These are phyloP conservation scores for Meriones psammophilus DNA, from an alignment of 2,797 vertebrate species.

Conservation along the genomic window DNA sequence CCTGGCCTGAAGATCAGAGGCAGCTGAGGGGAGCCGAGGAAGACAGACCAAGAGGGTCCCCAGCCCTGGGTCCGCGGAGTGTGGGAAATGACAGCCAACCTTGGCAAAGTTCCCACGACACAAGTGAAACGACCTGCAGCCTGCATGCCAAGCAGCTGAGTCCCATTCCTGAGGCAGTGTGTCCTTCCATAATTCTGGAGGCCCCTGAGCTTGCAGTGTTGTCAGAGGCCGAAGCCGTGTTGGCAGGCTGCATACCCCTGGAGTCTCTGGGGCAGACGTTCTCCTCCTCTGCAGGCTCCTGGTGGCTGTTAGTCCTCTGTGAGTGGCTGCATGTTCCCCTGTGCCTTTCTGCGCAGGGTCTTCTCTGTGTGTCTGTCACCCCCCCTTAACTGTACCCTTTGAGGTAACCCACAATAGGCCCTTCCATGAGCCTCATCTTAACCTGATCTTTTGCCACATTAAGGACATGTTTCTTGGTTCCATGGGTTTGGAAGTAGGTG, in stretches of 20 bases:
- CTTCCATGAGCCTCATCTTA: neutral
- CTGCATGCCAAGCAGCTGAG: neutral
- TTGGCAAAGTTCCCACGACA: no score
- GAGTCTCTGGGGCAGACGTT: neutral
- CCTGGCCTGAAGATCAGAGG: neutral
- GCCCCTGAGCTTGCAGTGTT: neutral
- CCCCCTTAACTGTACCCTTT: neutral
- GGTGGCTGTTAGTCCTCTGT: neutral
- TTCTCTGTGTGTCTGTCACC: neutral
- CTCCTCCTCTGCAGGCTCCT: neutral
- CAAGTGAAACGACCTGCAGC: neutral
- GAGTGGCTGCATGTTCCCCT: neutral
- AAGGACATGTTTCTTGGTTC: neutral
- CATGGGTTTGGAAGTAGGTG: neutral
- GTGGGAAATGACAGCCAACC: neutral
- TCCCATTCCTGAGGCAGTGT: neutral
- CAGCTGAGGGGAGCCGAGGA: neutral
- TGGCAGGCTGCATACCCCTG: neutral
- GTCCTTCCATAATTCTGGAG: neutral
- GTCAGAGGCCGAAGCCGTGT: neutral
- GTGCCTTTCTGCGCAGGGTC: neutral
- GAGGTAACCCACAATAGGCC: neutral
- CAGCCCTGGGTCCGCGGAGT: no score
- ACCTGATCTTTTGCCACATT: neutral
- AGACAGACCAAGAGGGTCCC: neutral